Percentiles rank a stretch among this genome's conserved stretches.
Conservation (phyloP, 2,888 invertebrate genomes). For the Abscondita cerata region DNA sequence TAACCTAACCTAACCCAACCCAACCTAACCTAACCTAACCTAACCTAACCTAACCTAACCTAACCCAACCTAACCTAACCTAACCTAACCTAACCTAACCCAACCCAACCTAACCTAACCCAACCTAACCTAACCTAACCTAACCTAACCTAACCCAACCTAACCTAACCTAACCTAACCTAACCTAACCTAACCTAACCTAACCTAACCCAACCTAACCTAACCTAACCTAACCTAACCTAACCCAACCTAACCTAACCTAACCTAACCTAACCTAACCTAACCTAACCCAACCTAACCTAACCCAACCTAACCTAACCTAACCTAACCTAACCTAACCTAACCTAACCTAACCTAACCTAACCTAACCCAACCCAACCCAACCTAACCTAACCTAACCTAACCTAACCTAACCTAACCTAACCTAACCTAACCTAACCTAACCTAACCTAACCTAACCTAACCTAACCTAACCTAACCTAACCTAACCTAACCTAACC, state of each 20-base stretch:
- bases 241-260: slow-evolving; percentile 36
- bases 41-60: slow-evolving; percentile 16
- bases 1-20: background rate
- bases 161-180: background rate
- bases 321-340: slow-evolving; percentile 28
- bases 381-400: slow-evolving; percentile 36
- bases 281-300: slow-evolving; percentile 34
- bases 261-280: slow-evolving; percentile 37
- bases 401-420: slow-evolving; percentile 32
- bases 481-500: slow-evolving; percentile 5
- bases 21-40: slow-evolving; percentile 21
- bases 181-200: slow-evolving; percentile 6
- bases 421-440: slow-evolving; percentile 37
- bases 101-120: slow-evolving; percentile 18
- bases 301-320: slow-evolving; percentile 31
- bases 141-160: slow-evolving; percentile 32
- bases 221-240: slow-evolving; percentile 38
- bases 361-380: slow-evolving; percentile 11
- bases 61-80: slow-evolving; percentile 29
- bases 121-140: slow-evolving; percentile 29
- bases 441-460: slow-evolving; percentile 31
- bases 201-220: slow-evolving; percentile 37
- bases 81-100: slow-evolving; percentile 13
- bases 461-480: background rate
- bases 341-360: slow-evolving; percentile 28